phyloP scores from a whole-genome alignment of 2,113 vertebrate species.

The Pelmatolapia mariae region DNA sequence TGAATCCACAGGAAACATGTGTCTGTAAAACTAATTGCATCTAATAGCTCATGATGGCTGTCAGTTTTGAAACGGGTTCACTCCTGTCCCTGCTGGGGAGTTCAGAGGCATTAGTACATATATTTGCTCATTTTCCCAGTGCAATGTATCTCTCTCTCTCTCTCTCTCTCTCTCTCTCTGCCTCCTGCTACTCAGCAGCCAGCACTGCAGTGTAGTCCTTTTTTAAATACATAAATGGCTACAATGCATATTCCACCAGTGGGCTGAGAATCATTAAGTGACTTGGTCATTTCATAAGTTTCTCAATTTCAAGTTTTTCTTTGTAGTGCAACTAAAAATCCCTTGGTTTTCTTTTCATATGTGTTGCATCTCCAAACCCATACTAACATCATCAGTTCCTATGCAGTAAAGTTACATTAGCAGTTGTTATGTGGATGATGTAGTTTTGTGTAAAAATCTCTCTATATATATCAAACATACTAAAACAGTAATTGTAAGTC shows the following conservation, averaged over 20 bases:
- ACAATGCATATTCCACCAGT: background rate
- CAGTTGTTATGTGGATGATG: background rate
- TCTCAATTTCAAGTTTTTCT: background rate
- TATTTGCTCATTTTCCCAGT: background rate
- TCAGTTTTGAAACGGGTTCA: background rate
- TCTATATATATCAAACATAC: background rate
- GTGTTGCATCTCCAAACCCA: background rate
- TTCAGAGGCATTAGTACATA: background rate
- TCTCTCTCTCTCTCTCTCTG: background rate
- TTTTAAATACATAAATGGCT: background rate
- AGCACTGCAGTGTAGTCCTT: background rate
- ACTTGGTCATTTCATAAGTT: background rate
- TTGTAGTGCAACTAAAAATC: background rate
- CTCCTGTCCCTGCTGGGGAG: background rate
- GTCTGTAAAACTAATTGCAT: constrained; percentile 4
- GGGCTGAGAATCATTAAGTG: background rate
- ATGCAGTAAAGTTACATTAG: background rate
- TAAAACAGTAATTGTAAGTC: background rate
- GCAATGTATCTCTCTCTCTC: background rate
- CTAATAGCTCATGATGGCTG: constrained; percentile 11
- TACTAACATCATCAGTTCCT: background rate
- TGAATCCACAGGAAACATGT: background rate
- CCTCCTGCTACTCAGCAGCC: background rate
- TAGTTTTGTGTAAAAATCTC: background rate
- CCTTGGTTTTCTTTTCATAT: background rate